These are phyloP conservation scores for Desmophyllum pertusum DNA, from an alignment of 92 coral and sea anemone genomes.

Conservation along the genomic window DNA sequence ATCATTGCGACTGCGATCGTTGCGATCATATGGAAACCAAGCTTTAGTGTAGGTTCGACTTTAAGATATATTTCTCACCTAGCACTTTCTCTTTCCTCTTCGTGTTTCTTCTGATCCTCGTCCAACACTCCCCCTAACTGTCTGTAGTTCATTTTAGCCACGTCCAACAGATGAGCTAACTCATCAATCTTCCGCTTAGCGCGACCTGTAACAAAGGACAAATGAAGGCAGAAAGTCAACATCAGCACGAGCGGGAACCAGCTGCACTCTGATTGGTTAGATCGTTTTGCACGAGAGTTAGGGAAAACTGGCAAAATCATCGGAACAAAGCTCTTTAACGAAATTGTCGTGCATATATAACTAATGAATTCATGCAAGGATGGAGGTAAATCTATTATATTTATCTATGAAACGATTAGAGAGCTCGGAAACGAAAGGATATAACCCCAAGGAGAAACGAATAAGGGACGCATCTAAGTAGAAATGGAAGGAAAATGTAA, in stretches of 20 bases:
- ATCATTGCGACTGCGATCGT: no score
- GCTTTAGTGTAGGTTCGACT: no score
- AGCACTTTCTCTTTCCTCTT: slow-evolving; percentile 93
- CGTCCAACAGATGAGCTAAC: slow-evolving; percentile 83
- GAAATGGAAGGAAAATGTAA: neutral
- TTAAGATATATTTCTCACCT: no score
- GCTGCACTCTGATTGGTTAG: no score
- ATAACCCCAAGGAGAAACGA: neutral
- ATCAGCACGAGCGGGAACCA: no score
- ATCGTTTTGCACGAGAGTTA: no score
- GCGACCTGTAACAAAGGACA: slow-evolving; percentile 66
- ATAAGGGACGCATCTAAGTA: neutral
- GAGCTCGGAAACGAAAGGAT: neutral
- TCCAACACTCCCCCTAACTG: slow-evolving; percentile 95
- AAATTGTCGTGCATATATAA: no score
- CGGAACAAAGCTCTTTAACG: no score
- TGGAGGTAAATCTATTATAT: neutral
- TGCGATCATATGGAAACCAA: no score
- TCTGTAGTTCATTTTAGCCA: slow-evolving; percentile 98
- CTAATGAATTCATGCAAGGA: no score
- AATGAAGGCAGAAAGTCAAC: no score
- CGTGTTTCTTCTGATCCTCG: slow-evolving; percentile 92
- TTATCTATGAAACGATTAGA: neutral
- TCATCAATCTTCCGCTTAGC: slow-evolving; percentile 99
- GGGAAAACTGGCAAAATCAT: no score